Evolutionary conservation across 2,888 invertebrate species (phyloP), one percentile per base, ranked within the genome.

Genomic region (Phragmatobia fuliginosa): DNA sequence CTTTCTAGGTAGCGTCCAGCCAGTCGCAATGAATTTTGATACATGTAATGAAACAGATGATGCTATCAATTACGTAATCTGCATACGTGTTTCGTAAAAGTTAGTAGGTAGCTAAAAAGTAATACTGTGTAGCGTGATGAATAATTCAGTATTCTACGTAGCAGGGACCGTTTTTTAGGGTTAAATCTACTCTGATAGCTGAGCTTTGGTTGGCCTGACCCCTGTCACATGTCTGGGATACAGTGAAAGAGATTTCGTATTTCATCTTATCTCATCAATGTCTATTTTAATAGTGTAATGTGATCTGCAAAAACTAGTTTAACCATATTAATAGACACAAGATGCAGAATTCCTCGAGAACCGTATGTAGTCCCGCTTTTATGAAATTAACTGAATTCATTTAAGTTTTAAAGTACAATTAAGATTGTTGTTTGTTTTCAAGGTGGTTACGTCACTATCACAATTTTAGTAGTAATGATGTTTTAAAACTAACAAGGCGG

Each of bases 141-240:
- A 87, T 88, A 82, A 88, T 87, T 88, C 84, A 88, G 67, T 72
- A 67, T 74, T 70, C 77, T 71, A 72, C 75, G 76, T 77, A 74
- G 75, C 65, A 36, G 32, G 72, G 70, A 73, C 81, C 72, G 68
- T 72, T 73, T 67, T 69, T 76, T 68, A 69, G 72, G 68, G 68
- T 78, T 75, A 75, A 74, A 74, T 75, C 81, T 67, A 72, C 74
- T 67, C 71, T 72, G 76, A 76, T 62, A 75, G 74, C 76, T 68
- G 71, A 75, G 77, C 75, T 77, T 74, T 76, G 65, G 73, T 76
- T 67, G 69, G 67, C 62, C 32, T 69, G 81, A 84, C 83, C 83
- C 81, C 58, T 74, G 80, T 85, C 82, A 83, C 72, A 69, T 71
- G 74, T 72, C 66, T 49, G 33, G 66, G 70, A 76, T 68, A 68